phyloP scores from a whole-genome alignment of 2,113 vertebrate species.

The Menidia beryllina region DNA sequence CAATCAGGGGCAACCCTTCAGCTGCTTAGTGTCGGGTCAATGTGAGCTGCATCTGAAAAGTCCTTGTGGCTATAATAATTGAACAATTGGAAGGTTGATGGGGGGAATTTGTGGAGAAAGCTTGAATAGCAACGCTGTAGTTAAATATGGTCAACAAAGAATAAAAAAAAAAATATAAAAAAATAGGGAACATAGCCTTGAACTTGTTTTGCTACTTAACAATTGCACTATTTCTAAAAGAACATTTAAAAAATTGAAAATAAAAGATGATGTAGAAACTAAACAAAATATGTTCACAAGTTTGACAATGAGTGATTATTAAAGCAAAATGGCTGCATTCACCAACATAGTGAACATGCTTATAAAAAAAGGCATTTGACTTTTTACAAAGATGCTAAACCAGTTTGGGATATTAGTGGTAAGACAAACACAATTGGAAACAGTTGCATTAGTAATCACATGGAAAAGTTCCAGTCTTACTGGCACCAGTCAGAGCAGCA shows the following conservation, averaged over 20 bases:
- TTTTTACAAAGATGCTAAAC: background rate
- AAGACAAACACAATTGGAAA: background rate
- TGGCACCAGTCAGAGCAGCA: conserved; percentile 5
- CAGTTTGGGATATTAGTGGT: background rate
- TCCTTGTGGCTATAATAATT: conserved; percentile 15
- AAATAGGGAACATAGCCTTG: background rate
- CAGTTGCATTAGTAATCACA: background rate
- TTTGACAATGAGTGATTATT: too few species aligned
- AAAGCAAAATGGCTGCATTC: too few species aligned
- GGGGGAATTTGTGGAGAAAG: conserved; percentile 8
- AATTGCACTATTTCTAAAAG: background rate
- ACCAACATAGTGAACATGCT: too few species aligned
- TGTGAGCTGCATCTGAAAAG: conserved; percentile 15
- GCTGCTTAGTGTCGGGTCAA: conserved; percentile 34
- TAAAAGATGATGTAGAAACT: too few species aligned
- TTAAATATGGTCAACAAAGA: background rate
- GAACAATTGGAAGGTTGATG: conserved; percentile 3
- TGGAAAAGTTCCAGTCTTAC: too few species aligned
- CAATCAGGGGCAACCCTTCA: conserved; percentile 19
- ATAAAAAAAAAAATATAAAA: too few species aligned
- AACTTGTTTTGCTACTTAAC: background rate
- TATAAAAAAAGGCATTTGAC: too few species aligned
- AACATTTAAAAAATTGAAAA: background rate
- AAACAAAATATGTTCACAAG: background rate
- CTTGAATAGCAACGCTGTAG: conserved; percentile 4